phyloP scores from a whole-genome alignment of 2,113 vertebrate genomes.

The Cyprinodon tularosa region DNA sequence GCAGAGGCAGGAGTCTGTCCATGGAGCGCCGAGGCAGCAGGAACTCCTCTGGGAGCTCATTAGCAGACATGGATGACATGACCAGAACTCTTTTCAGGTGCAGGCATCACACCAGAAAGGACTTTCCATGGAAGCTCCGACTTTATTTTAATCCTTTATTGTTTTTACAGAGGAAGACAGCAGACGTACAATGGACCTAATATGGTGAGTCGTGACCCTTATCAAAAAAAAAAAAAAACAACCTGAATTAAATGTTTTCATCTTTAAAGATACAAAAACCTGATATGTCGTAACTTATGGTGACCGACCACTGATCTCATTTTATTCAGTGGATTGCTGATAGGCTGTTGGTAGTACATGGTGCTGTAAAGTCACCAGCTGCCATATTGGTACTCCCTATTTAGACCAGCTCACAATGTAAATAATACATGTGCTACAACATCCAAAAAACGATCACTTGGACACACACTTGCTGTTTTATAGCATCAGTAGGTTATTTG shows the following conservation, averaged over 20 bases:
- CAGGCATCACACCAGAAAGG: neutral
- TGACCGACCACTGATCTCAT: no score
- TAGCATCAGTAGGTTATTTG: no score
- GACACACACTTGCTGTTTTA: no score
- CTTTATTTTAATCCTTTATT: slow-evolving; percentile 14
- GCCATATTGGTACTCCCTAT: no score
- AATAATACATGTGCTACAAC: no score
- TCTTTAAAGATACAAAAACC: neutral
- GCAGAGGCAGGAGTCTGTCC: slow-evolving; percentile 82
- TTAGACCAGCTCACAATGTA: no score
- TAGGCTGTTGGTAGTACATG: no score
- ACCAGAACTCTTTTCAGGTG: slow-evolving; percentile 80
- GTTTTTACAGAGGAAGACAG: slow-evolving; percentile 71
- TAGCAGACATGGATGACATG: slow-evolving; percentile 85
- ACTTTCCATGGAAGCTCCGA: neutral
- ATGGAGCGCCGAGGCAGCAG: slow-evolving; percentile 85
- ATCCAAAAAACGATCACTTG: no score
- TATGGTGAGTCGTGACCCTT: slow-evolving; percentile 56
- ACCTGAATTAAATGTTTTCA: neutral
- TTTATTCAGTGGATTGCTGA: no score
- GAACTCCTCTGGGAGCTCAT: slow-evolving; percentile 85
- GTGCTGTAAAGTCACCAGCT: no score
- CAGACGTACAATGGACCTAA: slow-evolving; percentile 70
- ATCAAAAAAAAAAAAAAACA: neutral
- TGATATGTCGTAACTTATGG: neutral